These are phyloP conservation scores for Cygnus olor DNA, from an alignment of 2,797 vertebrate genomes.

Conservation along the genomic window DNA sequence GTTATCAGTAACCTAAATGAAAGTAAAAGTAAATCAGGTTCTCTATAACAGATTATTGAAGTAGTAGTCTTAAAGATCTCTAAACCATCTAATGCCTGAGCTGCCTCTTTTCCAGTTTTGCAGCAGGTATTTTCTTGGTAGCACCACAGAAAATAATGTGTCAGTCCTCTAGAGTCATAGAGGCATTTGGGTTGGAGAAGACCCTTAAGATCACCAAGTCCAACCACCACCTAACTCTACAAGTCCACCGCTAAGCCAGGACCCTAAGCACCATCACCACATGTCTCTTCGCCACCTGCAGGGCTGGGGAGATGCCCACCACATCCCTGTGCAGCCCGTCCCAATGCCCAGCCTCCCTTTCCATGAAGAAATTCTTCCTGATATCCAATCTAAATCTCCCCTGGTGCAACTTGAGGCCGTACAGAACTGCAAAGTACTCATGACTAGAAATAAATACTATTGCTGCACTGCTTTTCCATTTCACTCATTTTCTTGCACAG, in stretches of 20 bases:
- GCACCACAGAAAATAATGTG: fast-evolving
- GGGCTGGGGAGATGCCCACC: not conserved
- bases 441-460: not conserved
- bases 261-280: not conserved
- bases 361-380: not conserved
- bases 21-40: not conserved
- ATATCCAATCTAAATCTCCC: not conserved
- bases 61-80: not conserved
- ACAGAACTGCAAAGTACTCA: not conserved
- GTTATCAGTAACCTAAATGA: not conserved
- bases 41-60: not conserved
- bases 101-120: not conserved
- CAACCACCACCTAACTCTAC: too few species aligned
- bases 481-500: not conserved
- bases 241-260: not conserved
- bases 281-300: not conserved
- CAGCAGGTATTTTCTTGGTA: not conserved
- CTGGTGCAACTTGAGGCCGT: not conserved
- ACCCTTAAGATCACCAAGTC: not conserved
- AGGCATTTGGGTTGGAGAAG: not conserved
- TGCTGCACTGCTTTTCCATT: not conserved
- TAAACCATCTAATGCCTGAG: not conserved
- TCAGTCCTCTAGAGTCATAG: not conserved
- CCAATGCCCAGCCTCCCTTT: not conserved
- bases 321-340: not conserved